Evolutionary conservation across 1,140 invertebrate species (phyloP), one percentile per base, ranked within the genome.

Genomic region (Antheraea pernyi): DNA sequence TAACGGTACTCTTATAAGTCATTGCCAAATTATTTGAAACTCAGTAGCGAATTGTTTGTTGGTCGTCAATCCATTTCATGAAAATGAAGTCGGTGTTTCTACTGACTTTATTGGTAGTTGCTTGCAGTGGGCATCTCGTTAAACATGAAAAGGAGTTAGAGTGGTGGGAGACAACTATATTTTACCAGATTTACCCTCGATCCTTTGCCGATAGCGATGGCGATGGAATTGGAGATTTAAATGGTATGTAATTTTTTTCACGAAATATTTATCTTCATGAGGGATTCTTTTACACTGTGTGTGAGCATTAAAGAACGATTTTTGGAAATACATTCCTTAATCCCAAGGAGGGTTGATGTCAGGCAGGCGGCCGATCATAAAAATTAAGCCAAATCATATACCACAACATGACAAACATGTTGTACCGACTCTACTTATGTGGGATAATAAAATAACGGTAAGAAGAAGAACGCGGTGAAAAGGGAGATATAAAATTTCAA

Each of bases 131-230:
- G 7, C 74, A 74, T 73, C 67, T 81, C n/a, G 64, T 84, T 59
- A 78, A 71, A n/a, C 69, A 79, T 61, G 77, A 83, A 65, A 74
- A 30, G 22, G 72, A 89, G 4, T 72, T 88, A 13, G 93, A 96
- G 71, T 97, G 97, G 96, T 97, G 96, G 95, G 93, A 95, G 74
- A 94, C 94, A n/a, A 94, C 94, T 0, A 91, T 95, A 9, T 94
- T 97, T 71, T 97, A 97, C 84, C 96, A 97, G 86, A 95, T 97
- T 59, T 97, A 97, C 80, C 95, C 96, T 0, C 90, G 95, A 58
- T 97, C 96, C 42, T 97, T 97, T 82, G 94, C 93, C 78, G 97
- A 97, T 82, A 94, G 93, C 37, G 88, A 97, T 82, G 94, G 93
- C 7, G 95, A 97, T 89, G 97, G 97, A 3, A 90, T 96, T 48